Conservation (phyloP, 2,797 vertebrate species). For the Acanthurus lineatus region DNA sequence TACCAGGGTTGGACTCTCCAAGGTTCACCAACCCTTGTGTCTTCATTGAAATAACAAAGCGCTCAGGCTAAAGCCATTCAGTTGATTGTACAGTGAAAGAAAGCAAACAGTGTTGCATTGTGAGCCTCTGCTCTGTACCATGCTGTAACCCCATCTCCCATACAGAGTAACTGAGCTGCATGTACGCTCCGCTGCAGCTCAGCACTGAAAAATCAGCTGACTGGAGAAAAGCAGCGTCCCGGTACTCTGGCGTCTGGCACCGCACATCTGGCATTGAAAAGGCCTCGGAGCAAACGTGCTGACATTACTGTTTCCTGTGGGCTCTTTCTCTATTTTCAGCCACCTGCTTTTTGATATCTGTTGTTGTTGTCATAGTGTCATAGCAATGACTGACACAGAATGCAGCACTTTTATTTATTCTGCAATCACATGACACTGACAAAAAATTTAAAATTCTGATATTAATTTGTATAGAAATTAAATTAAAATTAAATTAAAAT, state of each 20-base stretch:
- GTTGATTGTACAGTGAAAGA: slow-evolving; percentile 11
- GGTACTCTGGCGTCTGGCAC: slow-evolving; percentile 62
- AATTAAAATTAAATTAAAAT: too few relatives aligned
- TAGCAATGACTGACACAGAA: slow-evolving; percentile 46
- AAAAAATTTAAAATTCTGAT: neutral
- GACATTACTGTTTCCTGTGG: slow-evolving; percentile 64
- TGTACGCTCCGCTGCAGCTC: slow-evolving; percentile 43
- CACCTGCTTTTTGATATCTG: slow-evolving; percentile 65
- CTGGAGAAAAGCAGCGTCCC: slow-evolving; percentile 64
- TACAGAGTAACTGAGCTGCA: slow-evolving; percentile 50
- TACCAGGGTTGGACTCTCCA: neutral
- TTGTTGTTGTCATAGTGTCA: slow-evolving; percentile 37
- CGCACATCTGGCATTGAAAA: slow-evolving; percentile 82
- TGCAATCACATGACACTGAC: slow-evolving; percentile 31
- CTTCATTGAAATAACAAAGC: slow-evolving; percentile 22
- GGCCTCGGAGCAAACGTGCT: slow-evolving; percentile 68
- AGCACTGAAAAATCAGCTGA: slow-evolving; percentile 68
- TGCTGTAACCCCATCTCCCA: slow-evolving; percentile 25
- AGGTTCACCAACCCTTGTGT: neutral
- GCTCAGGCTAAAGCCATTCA: slow-evolving; percentile 16
- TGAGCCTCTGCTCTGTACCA: slow-evolving; percentile 8
- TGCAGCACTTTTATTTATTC: slow-evolving; percentile 34
- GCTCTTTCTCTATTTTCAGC: slow-evolving; percentile 58
- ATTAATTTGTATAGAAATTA: neutral
- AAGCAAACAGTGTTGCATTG: slow-evolving; percentile 33